phyloP scores from a whole-genome alignment of 2,888 invertebrate species.

The Leistus spinibarbis region DNA sequence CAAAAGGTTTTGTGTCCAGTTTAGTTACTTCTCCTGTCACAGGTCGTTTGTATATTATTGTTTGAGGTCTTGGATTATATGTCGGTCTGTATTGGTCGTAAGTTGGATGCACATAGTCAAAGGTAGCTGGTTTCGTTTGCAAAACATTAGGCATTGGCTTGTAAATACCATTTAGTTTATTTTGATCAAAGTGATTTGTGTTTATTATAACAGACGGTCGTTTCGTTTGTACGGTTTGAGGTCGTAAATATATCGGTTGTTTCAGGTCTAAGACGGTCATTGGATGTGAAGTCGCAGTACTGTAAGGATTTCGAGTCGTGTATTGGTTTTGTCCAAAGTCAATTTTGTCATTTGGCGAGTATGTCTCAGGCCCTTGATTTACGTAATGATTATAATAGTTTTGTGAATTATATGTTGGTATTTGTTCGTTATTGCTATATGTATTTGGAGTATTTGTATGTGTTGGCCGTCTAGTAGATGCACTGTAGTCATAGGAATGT shows the following conservation, averaged over 20 bases:
- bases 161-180: neutral
- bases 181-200: neutral
- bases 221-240: slow-evolving; percentile 10
- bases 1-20: slow-evolving; percentile 31
- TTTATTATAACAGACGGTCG: slow-evolving; percentile 20
- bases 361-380: neutral
- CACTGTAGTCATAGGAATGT: neutral
- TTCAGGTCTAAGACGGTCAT: slow-evolving; percentile 28
- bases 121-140: slow-evolving; percentile 8
- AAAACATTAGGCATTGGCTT: neutral
- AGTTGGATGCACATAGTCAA: slow-evolving; percentile 10
- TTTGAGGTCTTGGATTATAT: slow-evolving; percentile 12
- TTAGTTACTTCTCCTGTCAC: slow-evolving; percentile 27
- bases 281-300: slow-evolving; percentile 3
- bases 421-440: slow-evolving; percentile 7
- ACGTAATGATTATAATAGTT: neutral
- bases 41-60: slow-evolving; percentile 28
- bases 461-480: slow-evolving; percentile 9
- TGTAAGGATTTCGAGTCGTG: slow-evolving; percentile 5
- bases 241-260: slow-evolving; percentile 8
- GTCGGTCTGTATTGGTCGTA: slow-evolving; percentile 2
- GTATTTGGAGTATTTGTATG: slow-evolving; percentile 10
- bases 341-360: slow-evolving; percentile 9
- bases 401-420: neutral
- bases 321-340: slow-evolving; percentile 20